Base-by-base conservation (phyloP, 2,888 invertebrate genomes). In the Drosophila melanosoma region DNA sequence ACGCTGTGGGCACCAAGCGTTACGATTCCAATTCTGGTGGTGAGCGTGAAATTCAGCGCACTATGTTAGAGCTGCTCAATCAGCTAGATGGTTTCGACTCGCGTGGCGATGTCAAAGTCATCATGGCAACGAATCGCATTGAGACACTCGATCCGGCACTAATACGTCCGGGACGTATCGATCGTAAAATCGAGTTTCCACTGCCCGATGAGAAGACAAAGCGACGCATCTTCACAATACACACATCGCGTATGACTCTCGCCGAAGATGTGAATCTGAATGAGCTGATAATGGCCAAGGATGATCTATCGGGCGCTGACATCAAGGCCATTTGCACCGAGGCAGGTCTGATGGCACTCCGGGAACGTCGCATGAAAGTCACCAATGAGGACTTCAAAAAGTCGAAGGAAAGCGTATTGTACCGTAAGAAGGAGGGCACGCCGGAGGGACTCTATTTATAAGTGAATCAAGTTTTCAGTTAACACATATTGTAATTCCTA, bases 11-110 rank as follows among this genome's bases (percentile, higher is more conserved):
- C 68, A 99, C 99, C 8, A 99, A 99, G 94, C 96, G 99, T 92
- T 99, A 99, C 92, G 99, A 99, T 92, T 99, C 99, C 1, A 99
- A 99, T 93, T 99, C 99, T 60, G 99, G 99, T 45, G 99, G 99
- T 69, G 99, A 99, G 93, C 95, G 99, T 76, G 99, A 99, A 95
- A 99, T 99, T 92, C 99, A 99, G 93, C 95, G 99, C 93, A 99
- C 99, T 69, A 99, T 99, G 99, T 96, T 99, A 93, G 99, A 99
- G 93, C 94, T 99, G 69, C 94, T 99, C 17, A 99, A 99, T 94
- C 99, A 99, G 93, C 94, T 99, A 58, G 99, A 99, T 94, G 99
- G 99, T 67, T 99, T 98, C 94, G 98, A 99, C 94, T 98, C 98
- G 0, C 94, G 98, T 62, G 99, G 98, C 26, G 99, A 99, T 94